phyloP scores from a whole-genome alignment of 2,797 vertebrate genomes.

The Otolemur crassicaudatus region DNA sequence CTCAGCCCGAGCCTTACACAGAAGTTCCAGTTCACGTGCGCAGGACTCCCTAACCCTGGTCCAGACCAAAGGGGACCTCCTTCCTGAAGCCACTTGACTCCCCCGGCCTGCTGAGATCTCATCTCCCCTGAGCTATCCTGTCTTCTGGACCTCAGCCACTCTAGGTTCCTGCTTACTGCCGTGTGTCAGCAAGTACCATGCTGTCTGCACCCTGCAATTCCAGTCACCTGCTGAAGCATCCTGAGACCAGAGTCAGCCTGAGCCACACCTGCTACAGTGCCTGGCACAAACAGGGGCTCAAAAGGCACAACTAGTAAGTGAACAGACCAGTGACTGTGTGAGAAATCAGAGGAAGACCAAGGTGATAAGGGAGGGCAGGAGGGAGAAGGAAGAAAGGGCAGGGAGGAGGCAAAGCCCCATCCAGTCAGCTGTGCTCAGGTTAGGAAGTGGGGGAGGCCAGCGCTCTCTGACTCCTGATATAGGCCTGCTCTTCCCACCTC shows the following conservation, averaged over 20 bases:
- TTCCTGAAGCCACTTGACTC: not conserved
- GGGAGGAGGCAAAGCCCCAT: not conserved
- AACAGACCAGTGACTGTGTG: accelerated
- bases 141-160: not conserved
- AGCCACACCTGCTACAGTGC: not conserved
- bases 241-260: not conserved
- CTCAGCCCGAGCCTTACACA: no score
- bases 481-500: not conserved
- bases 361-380: not conserved
- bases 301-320: not conserved
- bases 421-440: not conserved
- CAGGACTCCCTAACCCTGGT: not conserved
- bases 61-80: not conserved
- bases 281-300: not conserved
- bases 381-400: no score
- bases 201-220: not conserved
- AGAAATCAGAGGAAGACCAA: not conserved
- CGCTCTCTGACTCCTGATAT: not conserved
- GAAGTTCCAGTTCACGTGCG: not conserved
- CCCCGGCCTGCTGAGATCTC: not conserved
- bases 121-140: not conserved
- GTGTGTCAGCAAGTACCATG: no score
- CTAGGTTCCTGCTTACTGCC: not conserved
- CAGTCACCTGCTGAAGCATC: not conserved
- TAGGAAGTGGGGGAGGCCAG: not conserved